Base-by-base conservation (phyloP, 35 echinoderm and acorn worm species). In the Ptychodera flava region DNA sequence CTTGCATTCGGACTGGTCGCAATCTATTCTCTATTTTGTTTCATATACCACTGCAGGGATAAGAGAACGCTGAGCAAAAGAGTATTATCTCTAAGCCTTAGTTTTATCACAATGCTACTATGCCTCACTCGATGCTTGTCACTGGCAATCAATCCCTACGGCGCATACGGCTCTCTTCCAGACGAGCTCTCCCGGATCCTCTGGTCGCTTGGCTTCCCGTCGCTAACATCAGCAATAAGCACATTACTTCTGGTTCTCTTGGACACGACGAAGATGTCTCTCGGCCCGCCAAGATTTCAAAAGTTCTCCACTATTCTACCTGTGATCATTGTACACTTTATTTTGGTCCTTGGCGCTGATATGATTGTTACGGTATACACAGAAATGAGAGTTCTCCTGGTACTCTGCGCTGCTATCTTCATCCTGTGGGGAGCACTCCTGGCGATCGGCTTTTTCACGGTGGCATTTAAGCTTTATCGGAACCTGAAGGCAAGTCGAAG, bases 161-260 rank as follows among this genome's bases (percentile, higher is more conserved):
- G 94, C 52, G 87, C 94, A 16, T 80, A 87, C 31, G 28, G 85
- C 31, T 82, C 82, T 27, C 78, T 93, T 1, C 91, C 94, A 28
- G 28, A 83, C 1, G 6, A 93, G 30, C n/a, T 92, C 0, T 97
- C 94, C 12, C 80, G 94, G 27, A 89, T 97, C 29, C 81, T 93
- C 88, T 97, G 94, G 94, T 97, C 94, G 12, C 75, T 93, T n/a
- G 94, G 94, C 0, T 97, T 97, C 37, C 94, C 94, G 0, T 93
- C 91, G 80, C 38, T 97, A 12, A 97, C 94, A 0, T 86, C 94
- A 29, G 80, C 88, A 31, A 85, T 97, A 32, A 93, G 88, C 0
- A 97, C 91, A 33, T 82, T 97, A 15, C 86, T 97, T 0, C 85
- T 97, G 1, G 94, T 97, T 31, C 80, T 97, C 29, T 81, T 93